A percentile compares a stretch with the other conserved stretches of the same genome.
These are phyloP conservation scores for Aphidius gifuensis DNA, from an alignment of 1,140 invertebrate genomes.

Conservation along the genomic window DNA sequence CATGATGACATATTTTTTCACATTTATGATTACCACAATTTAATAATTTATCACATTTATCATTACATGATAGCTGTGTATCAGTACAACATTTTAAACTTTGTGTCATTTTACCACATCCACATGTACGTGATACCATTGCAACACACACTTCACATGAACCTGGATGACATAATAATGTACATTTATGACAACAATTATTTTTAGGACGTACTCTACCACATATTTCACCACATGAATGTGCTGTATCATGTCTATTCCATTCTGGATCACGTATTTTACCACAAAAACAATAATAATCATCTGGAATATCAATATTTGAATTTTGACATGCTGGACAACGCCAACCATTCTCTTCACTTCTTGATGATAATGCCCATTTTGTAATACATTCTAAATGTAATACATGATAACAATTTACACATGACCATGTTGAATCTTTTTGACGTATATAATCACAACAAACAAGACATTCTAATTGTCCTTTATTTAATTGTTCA, in stretches of 20 bases:
- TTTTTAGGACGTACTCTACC: constrained; percentile 58
- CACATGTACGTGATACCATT: constrained; percentile 64
- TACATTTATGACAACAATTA: constrained; percentile 79
- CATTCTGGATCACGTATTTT: constrained; percentile 71
- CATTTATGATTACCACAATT: constrained; percentile 62
- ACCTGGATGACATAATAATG: constrained; percentile 86
- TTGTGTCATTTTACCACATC: constrained; percentile 68
- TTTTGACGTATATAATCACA: constrained; percentile 77
- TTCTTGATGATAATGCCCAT: constrained; percentile 82
- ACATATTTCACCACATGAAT: constrained; percentile 87
- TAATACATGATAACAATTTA: constrained; percentile 85
- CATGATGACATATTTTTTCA: constrained; percentile 58
- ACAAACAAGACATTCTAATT: constrained; percentile 90
- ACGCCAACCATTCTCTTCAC: constrained; percentile 74
- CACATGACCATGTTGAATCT: constrained; percentile 85
- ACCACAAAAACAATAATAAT: constrained; percentile 83
- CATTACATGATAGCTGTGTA: constrained; percentile 68
- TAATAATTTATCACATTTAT: constrained; percentile 62
- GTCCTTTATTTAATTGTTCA: constrained; percentile 73
- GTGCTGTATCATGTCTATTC: constrained; percentile 73
- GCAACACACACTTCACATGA: constrained; percentile 68
- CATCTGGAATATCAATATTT: constrained; percentile 63
- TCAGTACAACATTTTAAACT: constrained; percentile 70
- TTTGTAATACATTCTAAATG: constrained; percentile 87
- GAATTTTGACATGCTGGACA: constrained; percentile 89